These are phyloP conservation scores for Pandemis corylana DNA, from an alignment of 2,888 invertebrate genomes.

Conservation along the genomic window DNA sequence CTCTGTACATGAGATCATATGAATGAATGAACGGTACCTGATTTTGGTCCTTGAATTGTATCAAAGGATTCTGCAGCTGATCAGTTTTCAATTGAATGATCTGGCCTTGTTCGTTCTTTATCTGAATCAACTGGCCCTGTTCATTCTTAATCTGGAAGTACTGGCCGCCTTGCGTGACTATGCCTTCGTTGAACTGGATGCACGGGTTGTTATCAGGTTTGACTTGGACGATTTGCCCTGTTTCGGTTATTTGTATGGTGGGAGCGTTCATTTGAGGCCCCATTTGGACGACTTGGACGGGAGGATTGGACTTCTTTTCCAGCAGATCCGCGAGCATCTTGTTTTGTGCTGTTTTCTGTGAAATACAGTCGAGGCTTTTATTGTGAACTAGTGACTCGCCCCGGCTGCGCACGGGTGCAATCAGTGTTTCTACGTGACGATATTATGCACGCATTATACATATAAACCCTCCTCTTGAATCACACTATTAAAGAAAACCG, in stretches of 20 bases:
- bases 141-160: conserved; percentile 79
- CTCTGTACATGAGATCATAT: no score
- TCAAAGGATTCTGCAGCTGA: conserved; percentile 63
- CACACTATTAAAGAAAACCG: no score
- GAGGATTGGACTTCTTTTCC: conserved; percentile 89
- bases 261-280: conserved; percentile 74
- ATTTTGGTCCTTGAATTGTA: conserved; percentile 60
- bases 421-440: no score
- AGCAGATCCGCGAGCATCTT: conserved; percentile 94
- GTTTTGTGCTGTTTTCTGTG: conserved; percentile 82
- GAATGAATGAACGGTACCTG: not conserved
- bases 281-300: conserved; percentile 81
- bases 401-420: no score
- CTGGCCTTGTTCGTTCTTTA: conserved; percentile 79
- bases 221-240: conserved; percentile 79
- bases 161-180: conserved; percentile 62
- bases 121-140: conserved; percentile 75
- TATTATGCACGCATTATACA: no score
- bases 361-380: conserved; percentile 8
- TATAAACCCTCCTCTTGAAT: no score
- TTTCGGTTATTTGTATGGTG: conserved; percentile 80
- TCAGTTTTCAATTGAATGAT: conserved; percentile 76
- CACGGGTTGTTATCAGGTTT: conserved; percentile 68
- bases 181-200: conserved; percentile 65
- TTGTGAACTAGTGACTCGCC: no score